Base-by-base conservation (phyloP, 2,113 vertebrate genomes). In the Pollimyrus isidori region DNA sequence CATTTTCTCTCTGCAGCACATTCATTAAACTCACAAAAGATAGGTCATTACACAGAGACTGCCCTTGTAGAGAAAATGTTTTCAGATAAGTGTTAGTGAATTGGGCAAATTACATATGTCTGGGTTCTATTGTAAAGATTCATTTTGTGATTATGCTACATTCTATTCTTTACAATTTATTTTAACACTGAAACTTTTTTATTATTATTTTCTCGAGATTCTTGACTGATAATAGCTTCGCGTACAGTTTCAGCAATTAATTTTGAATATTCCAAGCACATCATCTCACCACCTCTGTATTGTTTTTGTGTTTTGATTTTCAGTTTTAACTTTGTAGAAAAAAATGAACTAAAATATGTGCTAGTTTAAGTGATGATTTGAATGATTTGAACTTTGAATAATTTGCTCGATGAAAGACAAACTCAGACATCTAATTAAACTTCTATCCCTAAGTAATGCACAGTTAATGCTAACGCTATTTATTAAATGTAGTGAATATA, bases 11-110 rank as follows among this genome's bases (percentile, higher is more conserved):
- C 87, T 21, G 21, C n/a, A 69, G n/a, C 53, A 48, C 62, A 73
- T 73, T 88, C 42, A 88, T 73, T 88, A 88, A 73, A 87, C 11
- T 53, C 50, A 87, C 50, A 87, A 87, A 87, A 87, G 85, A 35
- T 56, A 53, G 85, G 49, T 53, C 49, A 87, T 30, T 87, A 30
- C 85, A 53, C 7, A 87, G n/a, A 53, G 49, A 87, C 30, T 19
- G 48, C 26, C 85, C 46, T 53, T 87, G 83, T 86, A 48, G 48
- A 48, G 83, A 50, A 87, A 87, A 87, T 86, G 50, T 87, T 87
- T 30, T 52, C 85, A 87, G 49, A 87, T 53, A 53, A 35, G 48
- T 53, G 48, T 87, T 53, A 35, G 50, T 26, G 50, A 87, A 87
- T 48, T 87, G 85, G n/a, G 15, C 85, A 53, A 87, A 87, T 53